A percentile compares a stretch with the other conserved stretches of the same genome.
These are phyloP conservation scores for Notamacropus eugenii DNA, from an alignment of 2,797 vertebrate species.

Conservation along the genomic window DNA sequence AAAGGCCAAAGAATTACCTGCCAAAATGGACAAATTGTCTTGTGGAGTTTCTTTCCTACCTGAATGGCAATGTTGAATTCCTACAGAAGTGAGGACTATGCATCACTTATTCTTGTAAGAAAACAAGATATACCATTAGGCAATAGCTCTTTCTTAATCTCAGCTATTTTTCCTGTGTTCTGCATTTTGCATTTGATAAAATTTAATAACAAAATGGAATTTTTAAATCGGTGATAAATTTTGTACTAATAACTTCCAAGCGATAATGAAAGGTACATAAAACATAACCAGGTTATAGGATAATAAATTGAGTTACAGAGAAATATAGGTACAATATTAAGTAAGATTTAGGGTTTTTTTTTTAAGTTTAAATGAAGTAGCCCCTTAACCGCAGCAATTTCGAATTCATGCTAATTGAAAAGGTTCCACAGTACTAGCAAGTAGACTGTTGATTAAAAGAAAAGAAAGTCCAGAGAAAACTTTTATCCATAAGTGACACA, in stretches of 20 bases:
- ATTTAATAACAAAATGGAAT: conserved; percentile 31
- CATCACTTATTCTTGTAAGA: conserved; percentile 17
- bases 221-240: conserved; percentile 37
- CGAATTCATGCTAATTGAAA: conserved; percentile 6
- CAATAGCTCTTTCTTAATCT: background rate
- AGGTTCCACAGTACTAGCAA: background rate
- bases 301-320: conserved; percentile 17
- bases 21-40: background rate
- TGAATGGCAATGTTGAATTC: background rate
- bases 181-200: conserved; percentile 18
- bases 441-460: background rate
- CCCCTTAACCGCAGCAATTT: conserved; percentile 10
- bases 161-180: background rate
- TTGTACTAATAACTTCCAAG: conserved; percentile 9
- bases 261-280: conserved; percentile 47
- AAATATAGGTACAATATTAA: conserved; percentile 38
- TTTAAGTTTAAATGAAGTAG: conserved; percentile 34
- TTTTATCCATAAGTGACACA: background rate
- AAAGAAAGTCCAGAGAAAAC: conserved; percentile 12
- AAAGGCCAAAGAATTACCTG: background rate
- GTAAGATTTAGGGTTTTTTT: background rate
- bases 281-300: conserved; percentile 21
- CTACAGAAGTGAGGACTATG: background rate
- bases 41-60: background rate
- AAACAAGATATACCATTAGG: conserved; percentile 7